phyloP scores from a whole-genome alignment of 2,113 vertebrate genomes.

The Speoplatyrhinus poulsoni region DNA sequence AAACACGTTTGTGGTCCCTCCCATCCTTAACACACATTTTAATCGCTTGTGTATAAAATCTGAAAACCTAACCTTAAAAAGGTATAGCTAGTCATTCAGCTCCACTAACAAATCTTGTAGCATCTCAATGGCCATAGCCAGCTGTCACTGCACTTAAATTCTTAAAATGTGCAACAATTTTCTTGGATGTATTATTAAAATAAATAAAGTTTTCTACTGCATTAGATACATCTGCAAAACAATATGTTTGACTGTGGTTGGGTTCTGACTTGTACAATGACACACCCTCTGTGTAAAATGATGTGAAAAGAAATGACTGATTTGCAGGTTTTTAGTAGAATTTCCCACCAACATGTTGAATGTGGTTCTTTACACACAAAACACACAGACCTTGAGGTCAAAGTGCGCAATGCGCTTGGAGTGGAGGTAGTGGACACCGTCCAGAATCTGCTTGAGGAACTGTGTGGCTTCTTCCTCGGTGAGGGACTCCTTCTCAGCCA shows the following conservation, averaged over 20 bases:
- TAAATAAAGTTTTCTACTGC: no score
- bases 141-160: no score
- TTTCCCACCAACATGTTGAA: background rate
- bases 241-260: background rate
- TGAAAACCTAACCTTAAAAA: no score
- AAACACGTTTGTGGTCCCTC: background rate
- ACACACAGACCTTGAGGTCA: constrained; percentile 87
- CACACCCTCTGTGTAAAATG: background rate
- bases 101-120: no score
- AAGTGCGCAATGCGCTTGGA: constrained; percentile 95
- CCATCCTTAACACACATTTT: background rate
- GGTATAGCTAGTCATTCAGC: no score
- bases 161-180: no score
- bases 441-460: constrained; percentile 98
- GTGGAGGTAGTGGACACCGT: constrained; percentile 93
- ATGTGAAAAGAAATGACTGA: background rate
- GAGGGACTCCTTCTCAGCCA: constrained; percentile 96
- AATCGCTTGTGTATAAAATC: no score
- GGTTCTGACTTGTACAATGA: background rate
- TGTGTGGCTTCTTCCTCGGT: constrained; percentile 96
- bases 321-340: background rate
- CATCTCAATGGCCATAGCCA: no score
- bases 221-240: no score
- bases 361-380: background rate
- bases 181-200: no score